Conservation (phyloP, 2,797 vertebrate genomes). For the Phoxinus dragarum region DNA sequence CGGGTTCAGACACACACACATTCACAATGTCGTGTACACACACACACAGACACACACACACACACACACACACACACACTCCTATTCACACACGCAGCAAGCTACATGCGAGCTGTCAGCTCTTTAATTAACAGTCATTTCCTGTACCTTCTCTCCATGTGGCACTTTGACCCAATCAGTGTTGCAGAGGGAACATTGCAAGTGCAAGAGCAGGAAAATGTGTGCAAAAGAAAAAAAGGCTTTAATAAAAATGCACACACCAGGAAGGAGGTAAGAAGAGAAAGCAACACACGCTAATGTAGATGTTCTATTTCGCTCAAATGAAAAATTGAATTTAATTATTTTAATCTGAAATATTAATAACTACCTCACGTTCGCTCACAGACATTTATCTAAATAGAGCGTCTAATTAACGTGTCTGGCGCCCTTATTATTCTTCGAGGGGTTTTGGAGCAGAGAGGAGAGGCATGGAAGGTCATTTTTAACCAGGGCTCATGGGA, state of each 20-base stretch:
- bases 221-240: slow-evolving; percentile 19
- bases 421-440: slow-evolving; percentile 88
- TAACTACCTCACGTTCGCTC: slow-evolving; percentile 82
- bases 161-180: slow-evolving; percentile 62
- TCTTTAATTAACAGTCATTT: slow-evolving; percentile 87
- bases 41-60: too few species aligned
- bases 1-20: slow-evolving; percentile 73
- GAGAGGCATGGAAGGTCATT: slow-evolving; percentile 79
- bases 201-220: slow-evolving; percentile 49
- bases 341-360: slow-evolving; percentile 89
- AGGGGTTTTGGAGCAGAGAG: slow-evolving; percentile 74
- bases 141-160: slow-evolving; percentile 75
- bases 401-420: slow-evolving; percentile 93
- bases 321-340: slow-evolving; percentile 66
- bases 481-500: slow-evolving; percentile 76
- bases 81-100: slow-evolving; percentile 72
- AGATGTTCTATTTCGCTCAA: slow-evolving; percentile 61
- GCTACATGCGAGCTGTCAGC: slow-evolving; percentile 75
- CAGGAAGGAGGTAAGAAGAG: slow-evolving; percentile 29
- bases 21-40: slow-evolving; percentile 65
- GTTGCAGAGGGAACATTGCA: slow-evolving; percentile 50
- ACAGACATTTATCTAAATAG: slow-evolving; percentile 88
- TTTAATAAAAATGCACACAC: slow-evolving; percentile 32
- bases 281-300: slow-evolving; percentile 53
- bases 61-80: slow-evolving; percentile 71